A percentile compares a stretch with the other conserved stretches of the same genome.
Evolutionary conservation across 2,113 vertebrate genomes (phyloP).

Genomic region (Ochotona curzoniae): DNA sequence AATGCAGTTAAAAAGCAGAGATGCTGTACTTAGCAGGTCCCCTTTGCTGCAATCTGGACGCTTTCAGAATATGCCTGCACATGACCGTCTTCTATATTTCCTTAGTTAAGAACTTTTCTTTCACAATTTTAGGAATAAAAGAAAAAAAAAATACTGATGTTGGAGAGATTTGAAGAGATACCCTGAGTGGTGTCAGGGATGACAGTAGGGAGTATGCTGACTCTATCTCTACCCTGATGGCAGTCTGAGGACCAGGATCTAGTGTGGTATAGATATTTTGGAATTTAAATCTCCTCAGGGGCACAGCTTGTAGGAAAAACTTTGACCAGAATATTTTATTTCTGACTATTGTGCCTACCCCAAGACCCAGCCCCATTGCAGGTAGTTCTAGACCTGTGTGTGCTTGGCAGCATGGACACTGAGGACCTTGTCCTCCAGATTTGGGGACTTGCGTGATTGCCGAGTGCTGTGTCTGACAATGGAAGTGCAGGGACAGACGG

Average conservation of each 20-base stretch:
- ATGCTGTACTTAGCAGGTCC: not conserved
- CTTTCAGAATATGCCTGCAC: fast-evolving
- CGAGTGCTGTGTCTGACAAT: not conserved
- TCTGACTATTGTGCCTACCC: not conserved
- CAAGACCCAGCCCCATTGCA: fast-evolving
- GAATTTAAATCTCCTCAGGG: not conserved
- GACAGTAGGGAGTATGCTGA: not conserved
- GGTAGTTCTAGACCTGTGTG: not conserved
- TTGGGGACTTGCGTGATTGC: not conserved
- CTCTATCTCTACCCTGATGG: not conserved
- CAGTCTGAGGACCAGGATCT: not conserved
- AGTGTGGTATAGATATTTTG: not conserved
- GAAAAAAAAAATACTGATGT: too few species aligned
- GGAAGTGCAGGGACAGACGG: not conserved
- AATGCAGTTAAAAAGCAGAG: not conserved
- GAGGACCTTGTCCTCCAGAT: not conserved
- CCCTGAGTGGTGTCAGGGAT: not conserved
- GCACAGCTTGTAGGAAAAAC: not conserved
- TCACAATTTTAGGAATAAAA: not conserved
- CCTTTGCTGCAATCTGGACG: not conserved
- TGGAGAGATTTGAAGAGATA: not conserved
- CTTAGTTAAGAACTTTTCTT: not conserved
- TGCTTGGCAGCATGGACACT: not conserved
- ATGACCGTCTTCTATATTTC: not conserved
- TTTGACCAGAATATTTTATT: not conserved